Base-by-base conservation (phyloP, 2,888 invertebrate genomes). In the Congeria kusceri region DNA sequence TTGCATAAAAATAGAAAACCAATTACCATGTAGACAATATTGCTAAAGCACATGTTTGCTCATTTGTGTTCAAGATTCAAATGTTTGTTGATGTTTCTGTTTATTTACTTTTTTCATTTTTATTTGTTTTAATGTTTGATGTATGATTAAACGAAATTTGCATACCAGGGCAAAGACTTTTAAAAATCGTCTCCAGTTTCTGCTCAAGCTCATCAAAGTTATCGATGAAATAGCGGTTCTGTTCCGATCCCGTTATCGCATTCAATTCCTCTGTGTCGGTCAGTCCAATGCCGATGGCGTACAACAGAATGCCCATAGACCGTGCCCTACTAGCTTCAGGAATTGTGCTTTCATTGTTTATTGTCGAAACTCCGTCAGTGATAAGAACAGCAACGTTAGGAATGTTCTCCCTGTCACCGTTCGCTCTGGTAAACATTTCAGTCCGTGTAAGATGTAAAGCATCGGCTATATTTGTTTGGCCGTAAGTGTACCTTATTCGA, bases 321-420 rank as follows among this genome's bases (percentile, higher is more conserved):
- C 87, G 75, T n/a, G 88, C 86, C 44, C 66, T 39, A 47, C 85
- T 72, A 9, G 91, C 91, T 70, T 90, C 88, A 13, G 88, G 88
- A 32, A 89, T 69, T 0, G 90, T 90, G 53, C 76, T 65, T 9
- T 84, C 70, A 5, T 77, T 64, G 57, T 91, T 86, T 47, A 91
- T 88, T 67, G 87, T 92, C n/a, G 90, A 90, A 27, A 83, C 87
- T 2, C 92, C 92, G 76, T 92, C 92, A 15, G 92, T 91, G 49
- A 92, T 76, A 61, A 92, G 72, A 59, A 92, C 83, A n/a, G 85
- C 89, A 71, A 90, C 78, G 77, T 91, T 91, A 20, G 84, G 84
- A 4, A 87, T 85, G 28, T 78, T 79, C 0, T 81, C 70, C 28
- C 91, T 77, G 78, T 92, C 91, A 9, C 92, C 92, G 47, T 86